These are phyloP conservation scores for Venustoraphidia nigricollis DNA, from an alignment of 2,888 invertebrate genomes.

Conservation along the genomic window DNA sequence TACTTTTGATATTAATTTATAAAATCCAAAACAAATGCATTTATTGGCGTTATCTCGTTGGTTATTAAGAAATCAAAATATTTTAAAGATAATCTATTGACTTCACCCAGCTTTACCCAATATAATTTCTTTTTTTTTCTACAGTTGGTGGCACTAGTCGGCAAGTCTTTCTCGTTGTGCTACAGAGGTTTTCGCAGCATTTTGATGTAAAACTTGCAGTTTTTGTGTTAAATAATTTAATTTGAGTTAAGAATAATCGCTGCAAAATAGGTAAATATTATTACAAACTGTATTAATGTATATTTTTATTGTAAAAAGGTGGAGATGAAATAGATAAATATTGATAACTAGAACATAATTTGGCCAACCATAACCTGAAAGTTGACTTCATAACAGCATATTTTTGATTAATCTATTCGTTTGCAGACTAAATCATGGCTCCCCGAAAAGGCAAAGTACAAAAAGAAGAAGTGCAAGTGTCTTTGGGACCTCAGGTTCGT, in stretches of 20 bases:
- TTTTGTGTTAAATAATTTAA: neutral
- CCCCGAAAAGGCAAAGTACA: constrained; percentile 94
- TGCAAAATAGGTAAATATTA: neutral
- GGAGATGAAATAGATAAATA: too few species aligned
- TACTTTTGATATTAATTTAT: too few species aligned
- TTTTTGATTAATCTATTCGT: constrained; percentile 7
- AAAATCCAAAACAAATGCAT: too few species aligned
- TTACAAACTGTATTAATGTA: neutral
- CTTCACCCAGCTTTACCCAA: neutral
- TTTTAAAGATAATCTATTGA: neutral
- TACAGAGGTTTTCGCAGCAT: neutral
- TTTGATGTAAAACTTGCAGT: neutral
- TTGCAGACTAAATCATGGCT: constrained; percentile 52
- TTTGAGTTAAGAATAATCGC: neutral
- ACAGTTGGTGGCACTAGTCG: neutral
- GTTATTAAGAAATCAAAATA: neutral
- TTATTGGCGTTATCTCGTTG: neutral
- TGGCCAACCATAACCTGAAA: neutral
- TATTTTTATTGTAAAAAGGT: too few species aligned
- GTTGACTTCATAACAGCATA: neutral
- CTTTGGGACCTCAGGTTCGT: constrained; percentile 88
- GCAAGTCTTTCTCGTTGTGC: neutral
- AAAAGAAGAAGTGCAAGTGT: constrained; percentile 93
- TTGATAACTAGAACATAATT: too few species aligned
- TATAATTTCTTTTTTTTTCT: neutral